Base-by-base conservation (phyloP, 2,888 invertebrate species). In the Agelastica alni region DNA sequence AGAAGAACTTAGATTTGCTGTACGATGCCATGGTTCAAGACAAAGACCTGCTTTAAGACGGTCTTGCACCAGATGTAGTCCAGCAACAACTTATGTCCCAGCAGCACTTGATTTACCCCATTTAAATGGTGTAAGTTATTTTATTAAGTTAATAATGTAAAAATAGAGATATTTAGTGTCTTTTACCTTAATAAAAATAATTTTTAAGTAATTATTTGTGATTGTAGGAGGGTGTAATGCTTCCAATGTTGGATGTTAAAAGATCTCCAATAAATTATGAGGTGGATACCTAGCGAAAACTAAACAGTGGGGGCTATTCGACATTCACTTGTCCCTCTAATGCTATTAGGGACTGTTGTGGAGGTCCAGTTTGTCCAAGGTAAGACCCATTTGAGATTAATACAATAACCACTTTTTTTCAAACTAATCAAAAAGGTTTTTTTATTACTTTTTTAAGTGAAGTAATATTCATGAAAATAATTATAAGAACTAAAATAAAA, bases 1-100 rank as follows among this genome's bases (percentile, higher is more conserved):
- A 1, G 88, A 95, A 79, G 96, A 96, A 78, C 78, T 96, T 55
- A 81, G 93, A 20, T 95, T 95, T 72, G 96, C 96, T 0, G 85
- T 96, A 6, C 83, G 89, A 42, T 96, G 96, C 74, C 85, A 85
- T 62, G 92, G 93, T 3, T 89, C 93, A 1, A 83, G 88, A 59
- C 88, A 91, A 70, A 80, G 93, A 56, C 91, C 93, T 1, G 90
- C 90, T 5, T 78, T 92, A 7, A 83, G 89, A 67, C 79, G 90
- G 45, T 87, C 88, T 44, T 92, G 91, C 70, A 81, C 87, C 4
- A 82, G 89, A 65, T 91, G 91, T 67, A 85, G 87, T 2, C 87
- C 89, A 0, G 83, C 83, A 5, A 85, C 87, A 17, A 87, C 87
- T 0, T 90, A 90, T 69, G 89, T 91, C 36, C 89, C 89, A 1